Percentiles rank a stretch among this genome's conserved stretches.
phyloP scores from a whole-genome alignment of 2,797 vertebrate genomes.

The Amblyopsis hoosieri region DNA sequence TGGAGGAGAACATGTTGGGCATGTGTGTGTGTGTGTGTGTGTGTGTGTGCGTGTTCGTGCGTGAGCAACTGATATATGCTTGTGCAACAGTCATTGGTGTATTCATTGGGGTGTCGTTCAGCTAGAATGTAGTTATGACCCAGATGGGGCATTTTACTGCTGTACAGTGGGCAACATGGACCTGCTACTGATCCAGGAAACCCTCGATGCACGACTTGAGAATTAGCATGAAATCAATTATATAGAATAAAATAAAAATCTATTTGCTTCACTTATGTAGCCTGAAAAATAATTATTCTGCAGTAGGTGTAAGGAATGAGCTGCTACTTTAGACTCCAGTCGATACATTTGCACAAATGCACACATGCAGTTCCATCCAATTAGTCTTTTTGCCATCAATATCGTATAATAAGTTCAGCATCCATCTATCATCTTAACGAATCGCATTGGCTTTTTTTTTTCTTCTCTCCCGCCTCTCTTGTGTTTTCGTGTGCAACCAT shows the following conservation, averaged over 20 bases:
- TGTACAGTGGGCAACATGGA: constrained; percentile 16
- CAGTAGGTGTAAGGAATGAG: neutral
- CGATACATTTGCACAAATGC: neutral
- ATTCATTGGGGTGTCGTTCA: neutral
- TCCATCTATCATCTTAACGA: neutral
- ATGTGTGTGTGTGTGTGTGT: constrained; percentile 16
- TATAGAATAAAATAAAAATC: neutral
- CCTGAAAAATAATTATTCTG: neutral
- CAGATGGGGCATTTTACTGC: constrained; percentile 22
- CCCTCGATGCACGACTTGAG: neutral
- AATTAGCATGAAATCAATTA: neutral
- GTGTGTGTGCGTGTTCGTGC: constrained; percentile 22
- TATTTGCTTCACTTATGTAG: neutral
- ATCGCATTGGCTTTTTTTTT: neutral
- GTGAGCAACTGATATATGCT: constrained; percentile 9
- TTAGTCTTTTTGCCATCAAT: neutral
- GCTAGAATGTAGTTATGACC: neutral
- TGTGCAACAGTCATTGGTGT: constrained; percentile 3
- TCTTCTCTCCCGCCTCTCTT: too few relatives aligned
- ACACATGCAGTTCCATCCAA: constrained; percentile 6
- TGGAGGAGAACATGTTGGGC: constrained; percentile 35
- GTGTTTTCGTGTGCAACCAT: too few relatives aligned
- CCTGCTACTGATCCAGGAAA: constrained; percentile 18
- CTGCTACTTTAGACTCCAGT: too few relatives aligned
- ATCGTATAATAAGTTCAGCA: neutral